These are phyloP conservation scores for Odiellus spinosus DNA, from an alignment of 2,888 invertebrate genomes.

Conservation along the genomic window DNA sequence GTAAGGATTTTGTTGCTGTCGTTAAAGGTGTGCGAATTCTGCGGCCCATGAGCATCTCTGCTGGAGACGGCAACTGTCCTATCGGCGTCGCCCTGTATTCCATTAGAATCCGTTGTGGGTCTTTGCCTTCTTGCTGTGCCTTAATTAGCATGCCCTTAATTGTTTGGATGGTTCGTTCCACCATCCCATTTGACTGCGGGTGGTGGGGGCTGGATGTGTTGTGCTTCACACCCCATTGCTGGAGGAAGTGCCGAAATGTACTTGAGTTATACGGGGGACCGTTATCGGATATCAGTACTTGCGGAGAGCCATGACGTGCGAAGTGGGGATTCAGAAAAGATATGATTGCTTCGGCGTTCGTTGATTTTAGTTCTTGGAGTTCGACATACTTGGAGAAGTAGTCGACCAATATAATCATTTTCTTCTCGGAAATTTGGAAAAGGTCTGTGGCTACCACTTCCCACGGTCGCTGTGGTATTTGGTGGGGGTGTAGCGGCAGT, in stretches of 20 bases:
- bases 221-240: slow-evolving; percentile 3
- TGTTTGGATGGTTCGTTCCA: slow-evolving; percentile 4
- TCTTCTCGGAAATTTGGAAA: neutral
- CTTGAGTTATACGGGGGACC: slow-evolving; percentile 3
- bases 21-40: neutral
- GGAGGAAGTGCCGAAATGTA: neutral
- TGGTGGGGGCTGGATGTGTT: neutral
- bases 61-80: slow-evolving; percentile 3
- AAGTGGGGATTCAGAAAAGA: neutral
- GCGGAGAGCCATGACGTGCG: slow-evolving; percentile 1
- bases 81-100: slow-evolving; percentile 7
- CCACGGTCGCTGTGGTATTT: slow-evolving; percentile 5
- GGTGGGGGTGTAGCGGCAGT: slow-evolving; percentile 2
- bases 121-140: slow-evolving; percentile 1
- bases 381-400: slow-evolving; percentile 3
- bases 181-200: slow-evolving; percentile 4
- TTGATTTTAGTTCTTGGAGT: neutral
- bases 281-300: slow-evolving; percentile 1
- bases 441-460: slow-evolving; percentile 2
- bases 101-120: slow-evolving; percentile 3
- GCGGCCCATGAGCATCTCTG: slow-evolving; percentile 2
- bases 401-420: neutral
- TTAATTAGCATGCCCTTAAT: slow-evolving; percentile 5
- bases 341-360: neutral
- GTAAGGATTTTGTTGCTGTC: no score